Evolutionary conservation across 2,113 vertebrate species (phyloP), one percentile per base, ranked within the genome.

Genomic region (Tricholaema leucomelas): DNA sequence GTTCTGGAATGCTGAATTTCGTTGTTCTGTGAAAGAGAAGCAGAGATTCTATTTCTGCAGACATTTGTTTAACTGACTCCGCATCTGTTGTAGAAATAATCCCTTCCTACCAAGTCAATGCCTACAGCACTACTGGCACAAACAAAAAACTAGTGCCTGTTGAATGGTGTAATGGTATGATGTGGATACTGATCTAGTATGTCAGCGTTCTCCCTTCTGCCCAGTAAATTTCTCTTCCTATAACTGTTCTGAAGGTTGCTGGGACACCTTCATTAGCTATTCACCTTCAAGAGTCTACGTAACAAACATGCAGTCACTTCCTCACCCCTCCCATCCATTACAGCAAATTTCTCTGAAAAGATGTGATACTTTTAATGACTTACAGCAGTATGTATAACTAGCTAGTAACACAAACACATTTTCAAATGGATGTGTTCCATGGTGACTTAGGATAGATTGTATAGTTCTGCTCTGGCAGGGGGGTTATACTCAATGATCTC

Each of bases 121-220:
- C 33, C 17, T 73, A 20, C 14, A 42, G 40, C 11, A 50, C 20
- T 20, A 33, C 42, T 23, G 23, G 24, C 44, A 31, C 16, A 4
- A 10, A 7, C 23, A 72, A 30, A 42, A 58, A 16, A n/a, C 15
- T 16, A 31, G 12, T 31, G 15, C 2, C 15, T 8, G 2, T 19
- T 52, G 16, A 56, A 40, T 5, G 8, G 19, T 2, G 1, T 8
- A 70, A 7, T 13, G 14, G 14, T 74, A 60, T 1, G 3, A 44
- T 0, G 0, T 9, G 27, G 21, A 24, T 7, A 1, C 9, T 23
- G 7, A n/a, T 66, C 23, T 27, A 21, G 6, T 13, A 5, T 33
- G 31, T 54, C 63, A 64, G 5, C n/a, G 9, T 36, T 81, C 28
- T 69, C 55, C 38, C 13, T 46, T 42, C 16, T 28, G 10, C 8